Evolutionary conservation across 2,888 invertebrate genomes (phyloP).

Genomic region (Chrysina gloriosa): DNA sequence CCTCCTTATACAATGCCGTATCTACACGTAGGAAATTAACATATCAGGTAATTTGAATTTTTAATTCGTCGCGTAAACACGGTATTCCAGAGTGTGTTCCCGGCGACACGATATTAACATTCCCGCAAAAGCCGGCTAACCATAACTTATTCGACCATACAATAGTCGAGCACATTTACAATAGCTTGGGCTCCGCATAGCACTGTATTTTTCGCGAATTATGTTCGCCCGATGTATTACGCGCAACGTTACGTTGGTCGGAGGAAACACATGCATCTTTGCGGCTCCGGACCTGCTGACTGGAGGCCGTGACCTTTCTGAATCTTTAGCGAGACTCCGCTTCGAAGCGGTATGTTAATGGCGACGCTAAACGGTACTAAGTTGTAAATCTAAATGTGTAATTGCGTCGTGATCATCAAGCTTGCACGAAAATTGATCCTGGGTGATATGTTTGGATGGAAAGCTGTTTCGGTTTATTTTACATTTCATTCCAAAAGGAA

Average conservation of each 20-base stretch:
- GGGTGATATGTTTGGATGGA: not conserved
- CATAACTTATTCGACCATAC: conserved; percentile 54
- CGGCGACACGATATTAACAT: conserved; percentile 54
- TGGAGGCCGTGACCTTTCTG: conserved; percentile 52
- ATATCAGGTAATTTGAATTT: conserved; percentile 53
- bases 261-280: conserved; percentile 47
- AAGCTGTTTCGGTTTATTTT: not conserved
- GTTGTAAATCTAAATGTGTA: conserved; percentile 47
- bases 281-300: conserved; percentile 45
- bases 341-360: conserved; percentile 55
- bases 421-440: conserved; percentile 17
- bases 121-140: conserved; percentile 50
- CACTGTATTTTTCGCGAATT: conserved; percentile 48
- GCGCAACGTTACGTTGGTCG: not conserved
- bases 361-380: conserved; percentile 53
- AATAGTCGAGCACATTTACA: conserved; percentile 55
- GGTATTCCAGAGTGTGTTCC: conserved; percentile 48
- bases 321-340: conserved; percentile 49
- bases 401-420: conserved; percentile 43
- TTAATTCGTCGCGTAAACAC: conserved; percentile 48
- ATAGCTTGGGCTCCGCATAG: conserved; percentile 50
- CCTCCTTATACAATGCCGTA: not conserved
- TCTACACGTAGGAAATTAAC: conserved; percentile 49
- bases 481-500: too few relatives aligned
- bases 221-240: conserved; percentile 11